Percentiles rank a stretch among this genome's conserved stretches.
phyloP scores from a whole-genome alignment of 2,797 vertebrate species.

The Acanthurus tractus region DNA sequence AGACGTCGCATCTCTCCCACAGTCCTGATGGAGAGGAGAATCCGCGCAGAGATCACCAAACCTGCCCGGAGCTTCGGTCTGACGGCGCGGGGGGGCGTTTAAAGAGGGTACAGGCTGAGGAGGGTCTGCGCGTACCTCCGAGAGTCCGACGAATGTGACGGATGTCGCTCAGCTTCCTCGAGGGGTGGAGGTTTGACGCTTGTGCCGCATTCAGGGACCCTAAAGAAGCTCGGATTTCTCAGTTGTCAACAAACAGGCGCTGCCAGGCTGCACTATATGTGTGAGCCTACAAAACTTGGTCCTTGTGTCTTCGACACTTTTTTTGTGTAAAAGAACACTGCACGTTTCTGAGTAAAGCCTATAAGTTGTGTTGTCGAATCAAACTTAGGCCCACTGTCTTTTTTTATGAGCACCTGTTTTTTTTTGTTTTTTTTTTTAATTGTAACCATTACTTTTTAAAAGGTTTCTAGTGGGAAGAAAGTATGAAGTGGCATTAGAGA shows the following conservation, averaged over 20 bases:
- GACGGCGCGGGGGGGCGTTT: background rate
- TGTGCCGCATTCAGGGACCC: conserved; percentile 50
- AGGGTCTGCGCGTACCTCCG: background rate
- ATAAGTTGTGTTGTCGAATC: too few relatives aligned
- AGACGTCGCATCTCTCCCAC: conserved; percentile 77
- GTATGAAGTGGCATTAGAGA: too few relatives aligned
- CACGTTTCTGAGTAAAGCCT: too few relatives aligned
- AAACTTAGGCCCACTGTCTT: too few relatives aligned
- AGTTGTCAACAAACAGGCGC: fast-evolving
- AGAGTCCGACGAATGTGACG: conserved; percentile 40
- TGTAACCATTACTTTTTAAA: too few relatives aligned
- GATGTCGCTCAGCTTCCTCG: conserved; percentile 61
- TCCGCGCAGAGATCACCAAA: conserved; percentile 34
- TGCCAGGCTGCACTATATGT: too few relatives aligned
- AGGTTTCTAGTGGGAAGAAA: too few relatives aligned
- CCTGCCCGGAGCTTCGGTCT: conserved; percentile 17
- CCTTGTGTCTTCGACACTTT: too few relatives aligned
- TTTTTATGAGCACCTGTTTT: too few relatives aligned
- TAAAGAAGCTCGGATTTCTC: conserved; percentile 20
- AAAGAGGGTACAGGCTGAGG: background rate
- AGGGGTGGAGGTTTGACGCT: conserved; percentile 61
- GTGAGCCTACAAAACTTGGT: too few relatives aligned
- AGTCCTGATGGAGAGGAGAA: conserved; percentile 40
- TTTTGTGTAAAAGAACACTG: too few relatives aligned
- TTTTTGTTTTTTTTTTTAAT: too few relatives aligned